A percentile compares a stretch with the other conserved stretches of the same genome.
These are phyloP conservation scores for Thalassoma bifasciatum DNA, from an alignment of 2,113 vertebrate genomes.

Conservation along the genomic window DNA sequence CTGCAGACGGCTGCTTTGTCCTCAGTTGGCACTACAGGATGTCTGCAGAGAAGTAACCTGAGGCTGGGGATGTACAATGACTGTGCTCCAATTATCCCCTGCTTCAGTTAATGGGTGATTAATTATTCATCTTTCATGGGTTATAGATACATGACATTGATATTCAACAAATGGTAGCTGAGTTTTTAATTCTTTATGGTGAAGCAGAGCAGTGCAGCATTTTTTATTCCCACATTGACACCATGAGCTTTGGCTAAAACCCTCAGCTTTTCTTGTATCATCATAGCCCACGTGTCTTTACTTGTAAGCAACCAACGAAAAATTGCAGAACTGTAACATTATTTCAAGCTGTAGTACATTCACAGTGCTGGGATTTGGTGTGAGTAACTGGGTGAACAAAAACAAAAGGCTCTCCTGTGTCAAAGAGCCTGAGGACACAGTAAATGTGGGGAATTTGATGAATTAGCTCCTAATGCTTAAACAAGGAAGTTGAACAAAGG, in stretches of 20 bases:
- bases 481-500: conserved; percentile 37
- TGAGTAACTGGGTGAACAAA: conserved; percentile 38
- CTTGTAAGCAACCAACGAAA: neutral
- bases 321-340: conserved; percentile 32
- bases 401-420: conserved; percentile 49
- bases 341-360: conserved; percentile 35
- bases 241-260: neutral
- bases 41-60: conserved; percentile 43
- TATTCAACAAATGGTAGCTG: conserved; percentile 15
- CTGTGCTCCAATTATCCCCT: conserved; percentile 50
- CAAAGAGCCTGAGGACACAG: conserved; percentile 41
- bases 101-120: conserved; percentile 55
- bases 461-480: conserved; percentile 53
- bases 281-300: neutral
- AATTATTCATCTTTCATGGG: conserved; percentile 60
- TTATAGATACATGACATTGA: conserved; percentile 58
- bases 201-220: conserved; percentile 4
- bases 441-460: conserved; percentile 58
- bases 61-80: conserved; percentile 32
- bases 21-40: conserved; percentile 31
- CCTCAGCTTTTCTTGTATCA: no score
- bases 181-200: conserved; percentile 24
- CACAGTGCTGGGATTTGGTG: neutral
- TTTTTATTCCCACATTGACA: conserved; percentile 11
- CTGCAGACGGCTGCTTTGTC: conserved; percentile 18